Evolutionary conservation across 35 echinoderm and acorn worm genomes (phyloP).

Genomic region (Holothuria glaberrima): DNA sequence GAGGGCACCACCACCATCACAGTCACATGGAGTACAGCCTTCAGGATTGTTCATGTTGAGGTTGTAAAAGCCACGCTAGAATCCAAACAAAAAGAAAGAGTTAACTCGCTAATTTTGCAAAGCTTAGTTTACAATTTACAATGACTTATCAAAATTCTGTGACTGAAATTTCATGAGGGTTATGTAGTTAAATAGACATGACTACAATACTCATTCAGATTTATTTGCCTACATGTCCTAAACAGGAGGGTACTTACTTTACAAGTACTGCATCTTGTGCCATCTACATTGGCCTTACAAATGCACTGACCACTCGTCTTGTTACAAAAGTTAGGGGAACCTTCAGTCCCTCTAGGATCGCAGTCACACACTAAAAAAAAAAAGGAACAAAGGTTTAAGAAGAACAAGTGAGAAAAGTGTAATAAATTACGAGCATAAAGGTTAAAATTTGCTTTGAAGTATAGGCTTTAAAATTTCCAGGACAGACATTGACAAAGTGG

Average conservation of each 20-base stretch:
- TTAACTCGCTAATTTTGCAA: too few relatives aligned
- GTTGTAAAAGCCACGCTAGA: slow-evolving; percentile 75
- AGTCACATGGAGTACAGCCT: slow-evolving; percentile 81
- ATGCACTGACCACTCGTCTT: slow-evolving; percentile 86
- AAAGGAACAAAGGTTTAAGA: neutral
- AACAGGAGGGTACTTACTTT: slow-evolving; percentile 55
- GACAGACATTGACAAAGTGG: too few relatives aligned
- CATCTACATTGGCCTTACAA: slow-evolving; percentile 86
- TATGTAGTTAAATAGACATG: too few relatives aligned
- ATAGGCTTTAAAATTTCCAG: too few relatives aligned
- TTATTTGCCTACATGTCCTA: too few relatives aligned
- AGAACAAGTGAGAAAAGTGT: too few relatives aligned
- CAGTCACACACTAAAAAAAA: slow-evolving; percentile 79
- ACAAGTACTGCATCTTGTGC: slow-evolving; percentile 75
- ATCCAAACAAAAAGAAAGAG: neutral
- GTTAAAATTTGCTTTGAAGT: too few relatives aligned
- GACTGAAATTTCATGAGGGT: too few relatives aligned
- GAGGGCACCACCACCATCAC: slow-evolving; percentile 70
- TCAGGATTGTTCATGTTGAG: slow-evolving; percentile 63
- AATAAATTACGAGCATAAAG: too few relatives aligned
- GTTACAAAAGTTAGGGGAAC: slow-evolving; percentile 84
- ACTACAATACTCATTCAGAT: too few relatives aligned
- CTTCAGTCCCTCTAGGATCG: slow-evolving; percentile 60
- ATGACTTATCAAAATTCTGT: too few relatives aligned
- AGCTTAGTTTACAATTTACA: too few relatives aligned